Evolutionary conservation across 2,113 vertebrate species (phyloP).

Genomic region (Castor canadensis): DNA sequence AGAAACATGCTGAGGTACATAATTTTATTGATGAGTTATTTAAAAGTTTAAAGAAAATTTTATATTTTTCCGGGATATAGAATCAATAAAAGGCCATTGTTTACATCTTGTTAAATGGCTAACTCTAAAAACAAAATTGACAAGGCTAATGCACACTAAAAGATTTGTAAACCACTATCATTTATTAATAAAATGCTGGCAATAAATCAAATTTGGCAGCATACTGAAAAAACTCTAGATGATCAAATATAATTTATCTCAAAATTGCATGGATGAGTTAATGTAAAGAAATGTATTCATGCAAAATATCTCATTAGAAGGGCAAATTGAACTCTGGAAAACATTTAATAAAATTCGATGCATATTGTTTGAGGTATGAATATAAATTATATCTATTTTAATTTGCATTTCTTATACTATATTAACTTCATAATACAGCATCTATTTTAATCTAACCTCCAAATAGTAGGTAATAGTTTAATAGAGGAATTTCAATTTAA

Average conservation of each 20-base stretch:
- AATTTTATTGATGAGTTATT: not conserved
- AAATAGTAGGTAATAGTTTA: not conserved
- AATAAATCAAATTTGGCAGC: not conserved
- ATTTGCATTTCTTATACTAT: not conserved
- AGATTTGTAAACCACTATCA: not conserved
- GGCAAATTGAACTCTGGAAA: constrained; percentile 38
- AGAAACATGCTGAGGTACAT: not conserved
- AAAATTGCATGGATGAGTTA: not conserved
- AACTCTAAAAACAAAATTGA: not conserved
- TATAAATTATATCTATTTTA: constrained; percentile 43
- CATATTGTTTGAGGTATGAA: not conserved
- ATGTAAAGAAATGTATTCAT: not conserved
- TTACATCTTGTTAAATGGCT: not conserved
- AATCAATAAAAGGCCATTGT: not conserved
- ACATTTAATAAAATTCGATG: constrained; percentile 23
- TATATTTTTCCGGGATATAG: not conserved
- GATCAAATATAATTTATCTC: not conserved
- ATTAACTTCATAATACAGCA: constrained; percentile 1
- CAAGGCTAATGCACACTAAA: not conserved
- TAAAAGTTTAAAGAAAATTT: not conserved
- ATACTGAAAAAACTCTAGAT: not conserved
- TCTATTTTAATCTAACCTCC: not conserved
- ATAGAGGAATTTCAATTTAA: constrained; percentile 6
- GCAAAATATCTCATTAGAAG: not conserved
- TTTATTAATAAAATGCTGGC: not conserved